Evolutionary conservation across 2,113 vertebrate species (phyloP), one percentile per base, ranked within the genome.

Genomic region (Phyllopteryx taeniolatus): DNA sequence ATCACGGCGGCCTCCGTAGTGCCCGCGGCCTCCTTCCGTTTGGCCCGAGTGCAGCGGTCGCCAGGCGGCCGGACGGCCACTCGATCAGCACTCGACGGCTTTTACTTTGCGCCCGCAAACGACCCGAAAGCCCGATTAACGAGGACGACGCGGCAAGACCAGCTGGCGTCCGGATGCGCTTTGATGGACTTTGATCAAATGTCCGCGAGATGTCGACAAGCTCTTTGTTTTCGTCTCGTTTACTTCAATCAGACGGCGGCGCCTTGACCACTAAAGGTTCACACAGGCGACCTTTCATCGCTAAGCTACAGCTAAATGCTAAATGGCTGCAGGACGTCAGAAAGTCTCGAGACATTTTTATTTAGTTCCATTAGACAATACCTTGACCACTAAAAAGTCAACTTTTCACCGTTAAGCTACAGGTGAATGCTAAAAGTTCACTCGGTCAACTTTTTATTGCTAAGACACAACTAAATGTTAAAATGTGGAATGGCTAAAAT

Each of bases 1-100:
- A 85, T 68, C 81, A 64, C 77, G 49, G 57, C 75, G 74, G 71
- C 83, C 77, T 85, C 57, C 71, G 35, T 6, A 11, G 68, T 5
- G 12, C n/a, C n/a, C 54, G 8, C 54, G 33, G 69, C 12, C 43
- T 67, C 72, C 68, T 1, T 89, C 73, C 81, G 80, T 85, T 83
- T 83, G 72, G 70, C 56, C 76, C 68, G 70, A 19, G n/a, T 11
- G 68, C 67, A 2, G 67, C 57, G 12, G 79, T 80, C 73, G 75
- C 68, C 13, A 72, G 72, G 53, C 70, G 15, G 65, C 57, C 73
- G 6, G 71, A 39, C 35, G 4, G 68, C 71, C 80, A 82, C 60
- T 78, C 72, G 70, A 79, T 68, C 60, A 61, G 54, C 67, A 73
- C 77, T 70, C 46, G 33, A 15, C 46, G 59, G 72, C 43, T 70